phyloP scores from a whole-genome alignment of 2,888 invertebrate genomes.

The Drosophila dives region DNA sequence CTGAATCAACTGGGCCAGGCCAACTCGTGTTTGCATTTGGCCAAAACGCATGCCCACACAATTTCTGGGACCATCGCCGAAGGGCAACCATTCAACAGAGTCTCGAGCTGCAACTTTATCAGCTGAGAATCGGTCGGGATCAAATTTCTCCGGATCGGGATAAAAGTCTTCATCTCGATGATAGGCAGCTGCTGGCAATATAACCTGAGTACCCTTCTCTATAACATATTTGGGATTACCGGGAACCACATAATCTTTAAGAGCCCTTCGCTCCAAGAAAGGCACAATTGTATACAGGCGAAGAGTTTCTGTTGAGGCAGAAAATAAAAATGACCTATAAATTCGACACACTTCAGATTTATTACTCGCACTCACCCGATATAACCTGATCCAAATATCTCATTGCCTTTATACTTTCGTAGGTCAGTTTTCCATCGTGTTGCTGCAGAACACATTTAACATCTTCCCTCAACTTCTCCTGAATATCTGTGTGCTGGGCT shows the following conservation, averaged over 20 bases:
- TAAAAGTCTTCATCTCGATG: conserved; percentile 86
- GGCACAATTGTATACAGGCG: conserved; percentile 86
- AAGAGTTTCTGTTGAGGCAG: conserved; percentile 85
- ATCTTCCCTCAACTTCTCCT: conserved; percentile 84
- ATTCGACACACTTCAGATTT: neutral
- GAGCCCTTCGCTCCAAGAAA: conserved; percentile 85
- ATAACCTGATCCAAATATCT: conserved; percentile 85
- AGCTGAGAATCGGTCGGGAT: conserved; percentile 87
- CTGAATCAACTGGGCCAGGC: conserved; percentile 72
- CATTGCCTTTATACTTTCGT: conserved; percentile 83
- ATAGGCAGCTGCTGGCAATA: conserved; percentile 84
- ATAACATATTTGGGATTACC: conserved; percentile 85
- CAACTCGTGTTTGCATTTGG: conserved; percentile 78
- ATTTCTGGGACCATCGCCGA: conserved; percentile 83
- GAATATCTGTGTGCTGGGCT: conserved; percentile 85
- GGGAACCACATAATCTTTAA: conserved; percentile 86
- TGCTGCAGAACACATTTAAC: conserved; percentile 82
- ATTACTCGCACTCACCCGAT: conserved; percentile 79
- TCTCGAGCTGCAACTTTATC: conserved; percentile 86
- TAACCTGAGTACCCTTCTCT: conserved; percentile 82
- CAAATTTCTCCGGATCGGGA: conserved; percentile 87
- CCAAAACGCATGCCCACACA: conserved; percentile 83
- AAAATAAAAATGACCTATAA: neutral
- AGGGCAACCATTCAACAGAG: conserved; percentile 79
- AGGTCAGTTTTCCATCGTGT: conserved; percentile 83